phyloP scores from a whole-genome alignment of 2,888 invertebrate species.

The Pycnomerus fuliginosus region DNA sequence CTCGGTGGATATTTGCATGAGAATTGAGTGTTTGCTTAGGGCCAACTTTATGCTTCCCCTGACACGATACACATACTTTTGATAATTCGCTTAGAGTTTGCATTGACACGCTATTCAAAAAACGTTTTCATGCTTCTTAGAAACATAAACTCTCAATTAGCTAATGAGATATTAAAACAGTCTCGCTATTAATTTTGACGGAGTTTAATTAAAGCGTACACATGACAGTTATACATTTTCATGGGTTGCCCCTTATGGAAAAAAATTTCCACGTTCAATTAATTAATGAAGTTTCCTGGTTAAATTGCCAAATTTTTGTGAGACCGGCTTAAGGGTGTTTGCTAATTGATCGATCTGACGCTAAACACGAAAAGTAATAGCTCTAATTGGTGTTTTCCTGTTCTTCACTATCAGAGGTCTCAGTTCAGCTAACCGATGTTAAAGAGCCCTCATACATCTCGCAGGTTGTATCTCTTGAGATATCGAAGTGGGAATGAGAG shows the following conservation, averaged over 20 bases:
- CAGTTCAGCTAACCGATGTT: constrained; percentile 49
- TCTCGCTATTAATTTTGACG: constrained; percentile 11
- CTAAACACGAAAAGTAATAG: constrained; percentile 34
- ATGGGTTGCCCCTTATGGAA: not conserved
- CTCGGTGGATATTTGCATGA: constrained; percentile 22
- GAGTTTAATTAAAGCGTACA: constrained; percentile 24
- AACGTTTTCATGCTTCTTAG: constrained; percentile 19
- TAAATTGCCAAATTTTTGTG: too few species aligned
- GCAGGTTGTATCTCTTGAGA: constrained; percentile 46
- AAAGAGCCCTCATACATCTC: constrained; percentile 52
- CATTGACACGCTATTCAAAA: constrained; percentile 36
- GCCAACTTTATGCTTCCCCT: constrained; percentile 24
- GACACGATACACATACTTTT: constrained; percentile 25
- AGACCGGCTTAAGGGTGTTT: not conserved
- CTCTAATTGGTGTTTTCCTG: constrained; percentile 45
- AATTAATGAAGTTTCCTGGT: too few species aligned
- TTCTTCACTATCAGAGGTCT: constrained; percentile 29
- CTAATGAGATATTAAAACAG: constrained; percentile 26
- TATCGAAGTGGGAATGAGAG: constrained; percentile 49
- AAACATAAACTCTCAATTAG: constrained; percentile 31
- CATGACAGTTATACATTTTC: constrained; percentile 6
- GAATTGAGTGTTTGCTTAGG: constrained; percentile 26
- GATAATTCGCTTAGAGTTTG: constrained; percentile 33
- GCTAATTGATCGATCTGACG: constrained; percentile 7
- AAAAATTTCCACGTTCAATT: not conserved